Evolutionary conservation across 1,140 invertebrate genomes (phyloP), one percentile per base, ranked within the genome.

Genomic region (Pissodes strobi): DNA sequence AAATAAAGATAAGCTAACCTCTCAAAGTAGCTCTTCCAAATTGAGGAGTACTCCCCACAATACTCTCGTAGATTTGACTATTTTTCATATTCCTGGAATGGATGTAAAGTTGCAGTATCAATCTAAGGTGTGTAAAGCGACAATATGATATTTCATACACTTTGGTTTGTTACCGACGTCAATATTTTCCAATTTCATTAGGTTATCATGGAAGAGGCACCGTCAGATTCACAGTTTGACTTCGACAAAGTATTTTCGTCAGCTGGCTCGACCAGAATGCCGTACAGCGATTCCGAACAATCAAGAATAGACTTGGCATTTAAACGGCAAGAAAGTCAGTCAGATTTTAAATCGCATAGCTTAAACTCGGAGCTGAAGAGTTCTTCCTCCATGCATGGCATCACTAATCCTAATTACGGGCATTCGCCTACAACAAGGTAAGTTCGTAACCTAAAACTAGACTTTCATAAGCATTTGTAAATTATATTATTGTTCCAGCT

Each of bases 21-120:
- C 79, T 9, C 74, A 82, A 65, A 74, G 79, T 2, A 82, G 79
- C 43, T 74, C 79, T 25, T 80, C 82, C 10, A 74, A 83, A 68
- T 69, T 85, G 23, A 68, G 82, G 64, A 81, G 81, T 64, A 73
- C 71, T 39, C 72, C 71, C 12, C 83, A 83, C 69, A 81, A 82
- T 34, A 75, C 83, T 18, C 81, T 91, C 0, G 85, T 87, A 3
- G 92, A 95, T 80, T 82, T 93, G 49, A 97, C 95, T 1, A 90
- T 95, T 62, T 97, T 98, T 79, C 90, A 95, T 72, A 92, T 98
- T 73, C 95, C 95, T 1, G 95, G 95, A 0, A 84, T 98, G 58
- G 93, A 97, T 81, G 91, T 97, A 15, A 96, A 96, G 84, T 88
- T 96, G 23, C 92, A 94, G 76, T 95, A 94, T 76, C 90, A 93